Evolutionary conservation across 2,888 invertebrate genomes (phyloP), one percentile per base, ranked within the genome.

Genomic region (Caenorhabditis afra): DNA sequence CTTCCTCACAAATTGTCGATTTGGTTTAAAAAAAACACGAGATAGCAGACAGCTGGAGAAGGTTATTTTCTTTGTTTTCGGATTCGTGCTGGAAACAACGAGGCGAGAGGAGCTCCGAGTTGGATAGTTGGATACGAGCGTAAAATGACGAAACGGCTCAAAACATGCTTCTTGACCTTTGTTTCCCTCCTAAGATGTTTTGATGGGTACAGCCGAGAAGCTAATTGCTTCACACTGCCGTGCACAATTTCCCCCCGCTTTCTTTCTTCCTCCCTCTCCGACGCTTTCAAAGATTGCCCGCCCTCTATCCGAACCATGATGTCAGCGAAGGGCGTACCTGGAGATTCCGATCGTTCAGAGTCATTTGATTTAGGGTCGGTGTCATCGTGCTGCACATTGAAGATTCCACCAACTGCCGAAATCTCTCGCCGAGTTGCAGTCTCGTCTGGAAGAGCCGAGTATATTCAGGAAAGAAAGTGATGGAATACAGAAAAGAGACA

Each of bases 1-100:
- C 44, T 59, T 64, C 41, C 64, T 57, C 55, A 62, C 73, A 64
- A 71, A 62, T 71, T 71, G 62, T 50, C 73, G 64, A 62, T 57
- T 57, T 62, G 47, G 62, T 55, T 41, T 57, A 73, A 64, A 68
- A 71, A 62, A 73, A 55, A 71, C 45, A 64, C 57, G 23, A 55
- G 18, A 57, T 49, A 45, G 18, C 45, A 55, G 39, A 29, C 7
- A 3, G 29, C 29, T 29, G 4, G 29, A n/a, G n/a, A n/a, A n/a
- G n/a, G n/a, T n/a, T n/a, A 29, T 29, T 29, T 7, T 29, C 29
- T 29, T 29, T 29, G 7, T 5, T 29, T 29, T 29, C 29, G 7
- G 29, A 5, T 29, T 7, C 3, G 29, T 5, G 29, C 29, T 5
- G 29, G 29, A 29, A 29, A 7, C 3, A 29, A 52, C n/a, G 52